Base-by-base conservation (phyloP, 2,888 invertebrate genomes). In the Ormyrus rosae region DNA sequence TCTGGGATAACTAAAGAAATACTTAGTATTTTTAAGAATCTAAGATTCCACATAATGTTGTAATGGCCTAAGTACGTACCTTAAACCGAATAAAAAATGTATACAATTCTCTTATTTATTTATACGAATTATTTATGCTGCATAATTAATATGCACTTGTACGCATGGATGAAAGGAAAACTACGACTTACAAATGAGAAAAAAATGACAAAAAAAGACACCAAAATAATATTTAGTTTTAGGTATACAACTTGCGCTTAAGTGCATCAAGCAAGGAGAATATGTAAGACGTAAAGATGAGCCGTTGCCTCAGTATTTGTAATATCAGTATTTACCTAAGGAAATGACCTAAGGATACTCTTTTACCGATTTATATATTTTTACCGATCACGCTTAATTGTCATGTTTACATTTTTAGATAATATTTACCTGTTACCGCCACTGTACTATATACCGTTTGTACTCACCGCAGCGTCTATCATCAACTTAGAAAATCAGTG, bases 321-420 rank as follows among this genome's bases (percentile, higher is more conserved):
- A 83, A 88, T 88, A 90, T 90, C 90, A 90, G 90, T 90, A 90
- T 90, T 90, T 88, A 84, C 69, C 73, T 65, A 81, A 81, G 77
- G 61, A 83, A 84, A 84, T 83, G 70, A 83, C 82, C 85, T 83
- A 85, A 85, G 85, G 83, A 84, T 83, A 84, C 85, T 85, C 85
- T 83, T 34, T 83, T 74, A 74, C 53, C 55, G 68, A 76, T 48
- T 60, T 72, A 63, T 65, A 63, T 76, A 71, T 68, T 78, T 56
- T 74, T 78, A 78, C 61, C 60, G 13, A 70, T 51, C 50, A 58
- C 13, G 60, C 6, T 56, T 70, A 56, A 56, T 61, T 65, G 10
- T 61, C 7, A 46, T 56, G 50, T 56, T 73, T 50, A 4, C 55
- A 74, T 11, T 65, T 75, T 64, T 50, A 11, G 6, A 45, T 48